Evolutionary conservation across 2,797 vertebrate genomes (phyloP), one percentile per base, ranked within the genome.

Genomic region (Acanthurus lineatus): DNA sequence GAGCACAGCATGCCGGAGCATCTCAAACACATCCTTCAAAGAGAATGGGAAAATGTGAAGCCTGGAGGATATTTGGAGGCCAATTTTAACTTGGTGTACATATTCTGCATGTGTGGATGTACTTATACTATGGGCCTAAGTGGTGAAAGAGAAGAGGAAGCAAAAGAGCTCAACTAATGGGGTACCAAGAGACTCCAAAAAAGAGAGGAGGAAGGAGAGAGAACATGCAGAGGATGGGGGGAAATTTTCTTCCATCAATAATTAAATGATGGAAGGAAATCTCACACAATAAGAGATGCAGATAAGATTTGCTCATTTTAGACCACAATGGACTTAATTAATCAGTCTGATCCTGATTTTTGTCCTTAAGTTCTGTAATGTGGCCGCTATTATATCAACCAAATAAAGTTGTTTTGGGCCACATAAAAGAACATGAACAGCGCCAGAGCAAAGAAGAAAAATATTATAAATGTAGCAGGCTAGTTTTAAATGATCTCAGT

Each of bases 141-240:
- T 71, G 69, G 69, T 64, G 44, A 35, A 63, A 61, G 53, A 84
- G 59, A 82, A 63, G 69, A 80, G 60, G 78, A 79, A 74, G 85
- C 51, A 72, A 81, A 72, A 74, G 52, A 84, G 76, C 74, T 80
- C 45, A 59, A 83, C 81, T 91, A 88, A 91, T 90, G 53, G 88
- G 79, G 71, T 40, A 81, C 69, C 75, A 3, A 77, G 82, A 92
- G 84, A 91, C 60, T 68, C 44, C 3, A 61, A 64, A 15, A 61
- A 42, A 69, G 65, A 35, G 42, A 48, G 58, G 63, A 44, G 25
- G 67, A 76, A 32, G 49, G 25, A 77, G 49, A 74, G 22, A 65
- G 73, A 83, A 70, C 60, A 76, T 79, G 45, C 32, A 42, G 42
- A 66, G 20, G 56, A 76, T 10, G 32, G 15, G 44, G 45, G 59